phyloP scores from a whole-genome alignment of 2,888 invertebrate genomes.

The Drosophila paracracens region DNA sequence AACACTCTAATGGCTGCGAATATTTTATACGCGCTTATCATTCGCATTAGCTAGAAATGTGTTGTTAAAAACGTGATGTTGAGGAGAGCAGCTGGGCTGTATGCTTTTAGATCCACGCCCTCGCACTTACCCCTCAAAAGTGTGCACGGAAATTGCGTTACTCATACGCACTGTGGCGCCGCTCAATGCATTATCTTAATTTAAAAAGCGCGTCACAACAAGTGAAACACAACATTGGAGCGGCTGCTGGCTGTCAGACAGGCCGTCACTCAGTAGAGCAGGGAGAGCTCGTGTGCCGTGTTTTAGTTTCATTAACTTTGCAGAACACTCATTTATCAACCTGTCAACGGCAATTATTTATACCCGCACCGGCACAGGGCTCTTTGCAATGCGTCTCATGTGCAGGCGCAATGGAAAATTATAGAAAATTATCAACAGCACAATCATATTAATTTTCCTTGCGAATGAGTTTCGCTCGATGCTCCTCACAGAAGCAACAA shows the following conservation, averaged over 20 bases:
- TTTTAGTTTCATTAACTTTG: slow-evolving; percentile 77
- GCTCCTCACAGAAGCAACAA: slow-evolving; percentile 32
- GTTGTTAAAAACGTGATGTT: slow-evolving; percentile 61
- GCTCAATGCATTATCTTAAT: slow-evolving; percentile 75
- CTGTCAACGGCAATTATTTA: slow-evolving; percentile 80
- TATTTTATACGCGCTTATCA: slow-evolving; percentile 75
- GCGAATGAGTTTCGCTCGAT: slow-evolving; percentile 11
- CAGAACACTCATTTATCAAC: slow-evolving; percentile 77
- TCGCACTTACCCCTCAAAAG: not conserved
- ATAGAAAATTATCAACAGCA: slow-evolving; percentile 55
- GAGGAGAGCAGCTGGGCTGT: slow-evolving; percentile 1
- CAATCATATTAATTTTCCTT: slow-evolving; percentile 19
- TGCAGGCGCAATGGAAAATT: slow-evolving; percentile 44
- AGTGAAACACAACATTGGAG: slow-evolving; percentile 21
- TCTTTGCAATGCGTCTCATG: slow-evolving; percentile 33
- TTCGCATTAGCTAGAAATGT: slow-evolving; percentile 70
- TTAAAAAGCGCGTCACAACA: slow-evolving; percentile 57
- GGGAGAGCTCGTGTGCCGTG: slow-evolving; percentile 61
- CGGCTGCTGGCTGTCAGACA: slow-evolving; percentile 11
- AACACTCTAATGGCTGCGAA: slow-evolving; percentile 69
- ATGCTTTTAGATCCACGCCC: not conserved
- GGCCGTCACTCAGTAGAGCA: slow-evolving; percentile 8
- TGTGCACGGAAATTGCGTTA: slow-evolving; percentile 62
- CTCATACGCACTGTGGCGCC: slow-evolving; percentile 70
- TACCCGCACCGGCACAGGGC: slow-evolving; percentile 26